Base-by-base conservation (phyloP, 2,888 invertebrate genomes). In the Pocota personata region DNA sequence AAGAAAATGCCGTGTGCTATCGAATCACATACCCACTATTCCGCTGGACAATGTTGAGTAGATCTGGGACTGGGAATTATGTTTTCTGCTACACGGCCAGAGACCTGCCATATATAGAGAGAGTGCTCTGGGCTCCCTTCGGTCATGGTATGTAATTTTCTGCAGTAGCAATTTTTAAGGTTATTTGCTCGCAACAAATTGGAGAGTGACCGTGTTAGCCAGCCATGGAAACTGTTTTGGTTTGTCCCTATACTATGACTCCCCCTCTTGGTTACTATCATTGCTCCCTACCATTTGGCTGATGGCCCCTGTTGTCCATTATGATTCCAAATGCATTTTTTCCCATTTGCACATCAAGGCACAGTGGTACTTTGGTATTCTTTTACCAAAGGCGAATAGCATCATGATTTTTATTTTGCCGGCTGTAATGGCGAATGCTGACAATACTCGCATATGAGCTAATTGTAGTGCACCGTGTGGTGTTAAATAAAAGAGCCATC, bases 81-180 rank as follows among this genome's bases (percentile, higher is more conserved):
- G 52, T 46, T 58, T 69, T 66, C 27, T 43, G 19, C 43, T 14
- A 14, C 35, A 27, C 2, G 3, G 6, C 12, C 78, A 72, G 35
- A 62, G 32, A 35, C 12, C 19, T 32, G 12, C 2, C 19, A 16
- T 30, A 16, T 30, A 57, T 21, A n/a, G 27, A 40, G 57, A 3
- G 66, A n/a, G 55, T 40, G 27, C 21, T 52, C 37, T 35, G 57
- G 27, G 24, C 40, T 67, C 35, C 60, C 50, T 66, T 72, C 66
- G 77, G 82, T 77, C 77, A 77, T 77, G 72, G 77, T 69, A 43
- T 73, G 73, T 57, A 78, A 73, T 83, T 83, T 78, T 64, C 30
- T 73, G 62, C 69, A 83, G 55, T 73, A 69, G 79, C 73, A 78
- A 69, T 67, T 82, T 77, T 52, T 50, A 72, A 82, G 76, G 77